These are phyloP conservation scores for Eolophus roseicapilla DNA, from an alignment of 2,113 vertebrate species.

Conservation along the genomic window DNA sequence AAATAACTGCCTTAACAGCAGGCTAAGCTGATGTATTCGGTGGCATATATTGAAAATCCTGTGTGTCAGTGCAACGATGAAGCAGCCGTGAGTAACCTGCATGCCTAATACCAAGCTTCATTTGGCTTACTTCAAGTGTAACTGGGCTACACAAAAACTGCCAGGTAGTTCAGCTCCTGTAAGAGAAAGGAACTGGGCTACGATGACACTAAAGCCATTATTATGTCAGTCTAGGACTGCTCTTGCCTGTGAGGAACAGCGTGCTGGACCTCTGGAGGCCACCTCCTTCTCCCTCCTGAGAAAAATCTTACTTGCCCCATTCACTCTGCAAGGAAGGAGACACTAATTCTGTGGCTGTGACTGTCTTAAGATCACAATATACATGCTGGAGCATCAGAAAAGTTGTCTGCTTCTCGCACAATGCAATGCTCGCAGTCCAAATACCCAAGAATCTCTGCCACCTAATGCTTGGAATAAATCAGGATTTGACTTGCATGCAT, in stretches of 20 bases:
- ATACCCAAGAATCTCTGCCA: neutral
- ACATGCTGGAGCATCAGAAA: neutral
- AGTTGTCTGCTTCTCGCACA: neutral
- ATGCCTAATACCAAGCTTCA: neutral
- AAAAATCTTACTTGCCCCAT: neutral
- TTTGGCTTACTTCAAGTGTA: neutral
- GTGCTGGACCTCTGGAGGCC: neutral
- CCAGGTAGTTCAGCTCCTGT: neutral
- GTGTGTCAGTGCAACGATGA: neutral
- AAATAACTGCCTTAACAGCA: neutral
- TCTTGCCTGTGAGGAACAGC: neutral
- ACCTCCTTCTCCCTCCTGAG: neutral
- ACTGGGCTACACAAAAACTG: neutral
- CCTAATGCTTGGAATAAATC: constrained; percentile 6
- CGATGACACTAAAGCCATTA: neutral
- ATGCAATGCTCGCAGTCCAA: neutral
- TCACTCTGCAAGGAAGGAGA: neutral
- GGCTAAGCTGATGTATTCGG: neutral
- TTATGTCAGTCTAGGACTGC: neutral
- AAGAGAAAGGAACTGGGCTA: neutral
- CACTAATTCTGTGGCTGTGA: neutral
- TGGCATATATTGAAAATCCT: neutral
- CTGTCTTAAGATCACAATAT: neutral
- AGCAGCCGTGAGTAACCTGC: neutral
- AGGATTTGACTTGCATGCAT: neutral